Base-by-base conservation (phyloP, 2,888 invertebrate genomes). In the Petrophora chlorosata region DNA sequence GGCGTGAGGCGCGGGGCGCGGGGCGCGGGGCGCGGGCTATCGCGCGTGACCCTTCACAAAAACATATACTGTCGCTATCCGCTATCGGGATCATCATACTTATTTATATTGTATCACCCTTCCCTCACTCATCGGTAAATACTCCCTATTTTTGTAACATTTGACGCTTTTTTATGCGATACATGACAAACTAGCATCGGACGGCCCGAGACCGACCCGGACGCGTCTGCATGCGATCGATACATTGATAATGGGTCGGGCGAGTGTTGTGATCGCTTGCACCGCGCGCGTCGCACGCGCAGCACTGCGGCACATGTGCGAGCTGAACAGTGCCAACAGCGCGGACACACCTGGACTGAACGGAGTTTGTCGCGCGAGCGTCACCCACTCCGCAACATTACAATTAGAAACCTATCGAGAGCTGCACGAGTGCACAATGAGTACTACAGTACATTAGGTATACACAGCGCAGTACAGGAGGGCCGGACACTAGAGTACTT, bases 401-500 rank as follows among this genome's bases (percentile, higher is more conserved):
- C n/a, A n/a, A n/a, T n/a, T 2, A 19, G 1, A 19, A 19, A 2
- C 19, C 4, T 5, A 19, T 19, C 19, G 4, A 19, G 19, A 19
- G 4, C 1, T 19, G 19, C 19, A 19, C 7, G 7, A 19, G 19
- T 7, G n/a, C 19, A 8, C 19, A 5, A 19, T 15, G n/a, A 7
- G 4, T 14, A 8, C 3, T 15, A 30, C 16, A 15, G 4, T 30
- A 15, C 30, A 12, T 2, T 28, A 12, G 7, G 9, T n/a, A n/a
- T n/a, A 2, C 9, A 25, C 25, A 19, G 19, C 7, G 2, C 19
- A 19, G 19, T 2, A 19, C 19, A 19, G 19, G 19, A 1, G 19
- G 2, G 25, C 9, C 9, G 15, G 8, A 15, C 15, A 8, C n/a
- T 9, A 9, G 9, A 25, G 54, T 64, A 93, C 95, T 94, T 84